Percentiles rank a stretch among this genome's conserved stretches.
Conservation (phyloP, 2,113 vertebrate species). For the Irena cyanogastra region DNA sequence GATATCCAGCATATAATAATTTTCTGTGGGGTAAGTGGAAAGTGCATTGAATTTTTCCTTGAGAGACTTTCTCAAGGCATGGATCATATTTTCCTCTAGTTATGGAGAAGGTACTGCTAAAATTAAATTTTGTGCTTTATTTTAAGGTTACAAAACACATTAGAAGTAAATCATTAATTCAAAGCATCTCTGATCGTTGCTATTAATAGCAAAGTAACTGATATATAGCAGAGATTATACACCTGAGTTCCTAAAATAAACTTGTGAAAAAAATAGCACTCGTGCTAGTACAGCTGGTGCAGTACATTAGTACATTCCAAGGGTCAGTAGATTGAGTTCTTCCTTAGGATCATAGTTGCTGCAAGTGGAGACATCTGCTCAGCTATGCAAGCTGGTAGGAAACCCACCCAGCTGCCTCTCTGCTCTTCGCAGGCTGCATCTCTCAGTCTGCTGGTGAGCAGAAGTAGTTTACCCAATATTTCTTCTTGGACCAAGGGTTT, state of each 20-base stretch:
- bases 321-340: not conserved
- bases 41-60: not conserved
- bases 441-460: not conserved
- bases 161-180: constrained; percentile 43
- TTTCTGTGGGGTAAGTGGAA: not conserved
- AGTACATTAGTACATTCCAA: not conserved
- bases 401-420: accelerated
- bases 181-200: not conserved
- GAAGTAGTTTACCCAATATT: not conserved
- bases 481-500: not conserved
- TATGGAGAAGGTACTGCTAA: not conserved
- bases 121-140: not conserved
- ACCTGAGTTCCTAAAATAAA: constrained; percentile 20
- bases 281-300: not conserved
- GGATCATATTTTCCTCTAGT: not conserved
- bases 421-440: not conserved
- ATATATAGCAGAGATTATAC: not conserved
- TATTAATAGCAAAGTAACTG: constrained; percentile 50
- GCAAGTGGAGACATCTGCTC: not conserved
- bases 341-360: not conserved
- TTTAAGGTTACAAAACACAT: constrained; percentile 51
- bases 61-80: constrained; percentile 9
- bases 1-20: not conserved
- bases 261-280: not conserved
- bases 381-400: not conserved